These are phyloP conservation scores for Gavia stellata DNA, from an alignment of 2,113 vertebrate genomes.

Conservation along the genomic window DNA sequence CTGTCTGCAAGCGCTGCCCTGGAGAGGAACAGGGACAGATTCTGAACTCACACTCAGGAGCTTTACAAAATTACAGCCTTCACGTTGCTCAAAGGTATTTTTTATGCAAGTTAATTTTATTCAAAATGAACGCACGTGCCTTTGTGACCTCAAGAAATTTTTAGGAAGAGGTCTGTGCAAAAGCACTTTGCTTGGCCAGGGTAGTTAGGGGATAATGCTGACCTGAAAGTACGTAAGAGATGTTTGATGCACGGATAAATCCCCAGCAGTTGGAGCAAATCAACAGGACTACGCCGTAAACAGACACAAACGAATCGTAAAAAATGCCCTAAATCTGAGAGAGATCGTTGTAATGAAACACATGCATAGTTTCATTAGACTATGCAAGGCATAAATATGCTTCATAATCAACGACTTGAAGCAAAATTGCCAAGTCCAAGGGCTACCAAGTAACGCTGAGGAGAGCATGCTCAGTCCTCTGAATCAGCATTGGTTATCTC, in stretches of 20 bases:
- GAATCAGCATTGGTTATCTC: slow-evolving; percentile 21
- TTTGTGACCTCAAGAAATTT: background rate
- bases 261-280: background rate
- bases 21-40: background rate
- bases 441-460: background rate
- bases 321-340: background rate
- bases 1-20: background rate
- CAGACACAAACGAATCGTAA: background rate
- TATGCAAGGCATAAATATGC: background rate
- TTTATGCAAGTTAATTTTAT: background rate
- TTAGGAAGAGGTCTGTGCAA: background rate
- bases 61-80: background rate
- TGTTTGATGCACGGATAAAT: background rate
- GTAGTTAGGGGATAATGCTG: background rate
- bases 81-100: background rate
- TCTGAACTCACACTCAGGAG: background rate
- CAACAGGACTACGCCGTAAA: background rate
- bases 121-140: fast-evolving
- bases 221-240: background rate
- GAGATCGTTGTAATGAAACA: background rate
- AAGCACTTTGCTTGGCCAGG: background rate
- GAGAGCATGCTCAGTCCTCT: background rate
- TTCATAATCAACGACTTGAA: background rate
- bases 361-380: background rate
- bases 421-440: background rate